Percentiles rank a stretch among this genome's conserved stretches.
Conservation (phyloP, 2,797 vertebrate species). For the Peromyscus eremicus region DNA sequence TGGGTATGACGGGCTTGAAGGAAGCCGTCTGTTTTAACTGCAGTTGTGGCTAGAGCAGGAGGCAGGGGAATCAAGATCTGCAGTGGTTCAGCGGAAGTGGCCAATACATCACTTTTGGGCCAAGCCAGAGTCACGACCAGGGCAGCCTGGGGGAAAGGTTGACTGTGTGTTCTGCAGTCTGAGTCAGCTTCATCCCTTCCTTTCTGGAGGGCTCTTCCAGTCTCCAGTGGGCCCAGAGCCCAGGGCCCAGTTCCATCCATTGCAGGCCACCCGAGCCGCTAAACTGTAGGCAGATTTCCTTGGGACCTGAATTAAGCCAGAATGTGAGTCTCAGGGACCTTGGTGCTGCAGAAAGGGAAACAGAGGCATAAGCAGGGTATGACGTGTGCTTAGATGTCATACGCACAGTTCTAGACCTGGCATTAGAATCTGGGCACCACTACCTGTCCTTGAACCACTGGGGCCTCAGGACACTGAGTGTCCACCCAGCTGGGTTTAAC, state of each 20-base stretch:
- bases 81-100: conserved; percentile 40
- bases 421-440: background rate
- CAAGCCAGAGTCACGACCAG: conserved; percentile 44
- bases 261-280: background rate
- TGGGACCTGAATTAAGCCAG: background rate
- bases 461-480: background rate
- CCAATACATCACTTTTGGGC: background rate
- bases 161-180: background rate
- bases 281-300: conserved; percentile 25
- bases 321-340: background rate
- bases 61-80: background rate
- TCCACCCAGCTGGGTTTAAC: background rate
- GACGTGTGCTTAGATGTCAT: background rate
- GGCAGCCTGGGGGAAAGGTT: background rate
- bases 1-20: background rate
- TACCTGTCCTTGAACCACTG: background rate
- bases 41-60: background rate
- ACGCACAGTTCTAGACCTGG: background rate
- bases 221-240: conserved; percentile 13
- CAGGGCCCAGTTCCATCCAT: background rate
- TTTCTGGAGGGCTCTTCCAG: conserved; percentile 38
- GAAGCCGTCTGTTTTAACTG: background rate
- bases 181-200: conserved; percentile 52
- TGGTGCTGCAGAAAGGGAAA: conserved; percentile 1
- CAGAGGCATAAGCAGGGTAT: background rate